Base-by-base conservation (phyloP, 2,797 vertebrate species). In the Amazonetta brasiliensis region DNA sequence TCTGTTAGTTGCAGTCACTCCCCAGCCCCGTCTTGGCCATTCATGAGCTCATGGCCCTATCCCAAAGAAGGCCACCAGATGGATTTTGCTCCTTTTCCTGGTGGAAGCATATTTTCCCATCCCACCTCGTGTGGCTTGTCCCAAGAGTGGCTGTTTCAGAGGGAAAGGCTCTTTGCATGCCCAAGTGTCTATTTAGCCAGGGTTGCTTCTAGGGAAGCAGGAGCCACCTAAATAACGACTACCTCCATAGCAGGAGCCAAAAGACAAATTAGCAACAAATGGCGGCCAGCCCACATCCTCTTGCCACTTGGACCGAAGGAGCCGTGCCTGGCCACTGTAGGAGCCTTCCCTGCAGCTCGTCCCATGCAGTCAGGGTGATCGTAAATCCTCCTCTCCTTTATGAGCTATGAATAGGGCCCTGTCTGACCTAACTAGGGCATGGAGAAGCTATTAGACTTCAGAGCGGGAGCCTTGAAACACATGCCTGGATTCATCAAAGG, bases 391-490 rank as follows among this genome's bases (percentile, higher is more conserved):
- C 68, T 22, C 66, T 91, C 92, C 0, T 92, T 93, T 93, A 76
- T 96, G 82, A 89, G 82, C 94, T 75, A 94, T 96, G 95, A 97
- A 96, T 96, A 95, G 79, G 92, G 96, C 94, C 92, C 95, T 96
- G 94, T 96, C 91, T 96, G 94, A 88, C 95, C 94, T 95, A 96
- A 96, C 76, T 91, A 69, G 96, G 92, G 94, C 94, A 95, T 93
- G 95, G 94, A 96, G 95, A 96, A 96, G 60, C 92, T 89, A 54
- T 95, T 94, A 94, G 94, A 81, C 96, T 95, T 92, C 94, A 85
- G 96, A 94, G 94, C 44, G 89, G 81, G 75, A 94, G 90, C 82
- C 78, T 87, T 93, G 87, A 97, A 95, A 93, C 76, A 84, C 87
- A 95, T 75, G 94, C 91, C 73, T 87, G 82, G 93, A 75, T 89